phyloP scores from a whole-genome alignment of 1,140 invertebrate species.

The Ceratitis capitata region DNA sequence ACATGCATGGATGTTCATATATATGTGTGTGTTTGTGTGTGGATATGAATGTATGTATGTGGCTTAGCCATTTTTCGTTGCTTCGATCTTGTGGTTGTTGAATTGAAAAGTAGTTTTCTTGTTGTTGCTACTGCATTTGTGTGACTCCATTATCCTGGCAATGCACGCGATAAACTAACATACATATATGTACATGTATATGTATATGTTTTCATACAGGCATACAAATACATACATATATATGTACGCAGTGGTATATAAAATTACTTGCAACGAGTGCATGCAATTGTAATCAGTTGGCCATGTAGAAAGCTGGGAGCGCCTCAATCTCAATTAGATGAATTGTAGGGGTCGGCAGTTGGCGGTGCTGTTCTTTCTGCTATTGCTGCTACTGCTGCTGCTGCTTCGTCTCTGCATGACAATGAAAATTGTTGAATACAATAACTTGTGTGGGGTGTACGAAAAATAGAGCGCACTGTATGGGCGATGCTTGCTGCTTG shows the following conservation, averaged over 20 bases:
- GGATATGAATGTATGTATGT: neutral
- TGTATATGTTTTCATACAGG: too few relatives aligned
- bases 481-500: neutral
- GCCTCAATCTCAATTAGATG: neutral
- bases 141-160: slow-evolving; percentile 6
- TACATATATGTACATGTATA: neutral
- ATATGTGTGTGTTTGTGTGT: neutral
- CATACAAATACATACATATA: too few relatives aligned
- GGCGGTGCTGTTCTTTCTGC: neutral
- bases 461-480: neutral
- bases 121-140: neutral
- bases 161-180: neutral
- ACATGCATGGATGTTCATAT: neutral
- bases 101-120: neutral
- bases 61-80: neutral
- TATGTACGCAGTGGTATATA: neutral
- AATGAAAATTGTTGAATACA: neutral
- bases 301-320: neutral
- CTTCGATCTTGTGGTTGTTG: neutral
- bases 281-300: neutral
- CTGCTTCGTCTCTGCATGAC: too few relatives aligned
- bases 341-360: neutral
- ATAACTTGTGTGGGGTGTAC: neutral
- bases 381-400: neutral
- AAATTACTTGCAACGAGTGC: neutral